phyloP scores from a whole-genome alignment of 2,888 invertebrate genomes.

The Endomychus coccineus region DNA sequence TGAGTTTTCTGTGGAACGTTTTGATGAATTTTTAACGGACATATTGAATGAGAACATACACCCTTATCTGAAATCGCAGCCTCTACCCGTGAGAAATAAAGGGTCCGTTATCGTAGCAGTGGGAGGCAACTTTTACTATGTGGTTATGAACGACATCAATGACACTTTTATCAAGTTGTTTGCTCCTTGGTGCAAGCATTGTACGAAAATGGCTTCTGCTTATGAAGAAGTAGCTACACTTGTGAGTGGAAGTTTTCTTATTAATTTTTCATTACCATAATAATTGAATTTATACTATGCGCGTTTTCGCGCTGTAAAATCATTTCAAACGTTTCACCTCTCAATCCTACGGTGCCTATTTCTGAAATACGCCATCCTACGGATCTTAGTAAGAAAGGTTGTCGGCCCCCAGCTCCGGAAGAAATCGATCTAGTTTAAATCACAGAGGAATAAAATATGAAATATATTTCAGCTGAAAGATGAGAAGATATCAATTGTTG shows the following conservation, averaged over 20 bases:
- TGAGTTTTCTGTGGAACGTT: conserved; percentile 5
- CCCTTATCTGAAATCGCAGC: conserved; percentile 11
- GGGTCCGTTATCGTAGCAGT: conserved; percentile 6
- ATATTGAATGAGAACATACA: conserved; percentile 3
- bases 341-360: too few relatives aligned
- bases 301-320: too few relatives aligned
- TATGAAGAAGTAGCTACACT: conserved; percentile 7
- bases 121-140: conserved; percentile 8
- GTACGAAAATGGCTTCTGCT: conserved; percentile 3
- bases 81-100: conserved; percentile 3
- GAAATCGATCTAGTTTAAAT: too few relatives aligned
- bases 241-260: conserved; percentile 2
- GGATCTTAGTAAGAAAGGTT: too few relatives aligned
- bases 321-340: too few relatives aligned
- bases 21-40: conserved; percentile 7
- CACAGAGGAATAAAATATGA: too few relatives aligned
- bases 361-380: too few relatives aligned
- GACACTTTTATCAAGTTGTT: conserved; percentile 8
- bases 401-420: too few relatives aligned
- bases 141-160: conserved; percentile 6
- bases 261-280: too few relatives aligned
- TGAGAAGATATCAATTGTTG: conserved; percentile 7
- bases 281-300: too few relatives aligned
- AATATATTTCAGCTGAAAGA: conserved; percentile 7
- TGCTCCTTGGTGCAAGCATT: conserved; percentile 9